Evolutionary conservation across 2,888 invertebrate species (phyloP), one percentile per base, ranked within the genome.

Genomic region (Aphelenchoides bicaudatus): DNA sequence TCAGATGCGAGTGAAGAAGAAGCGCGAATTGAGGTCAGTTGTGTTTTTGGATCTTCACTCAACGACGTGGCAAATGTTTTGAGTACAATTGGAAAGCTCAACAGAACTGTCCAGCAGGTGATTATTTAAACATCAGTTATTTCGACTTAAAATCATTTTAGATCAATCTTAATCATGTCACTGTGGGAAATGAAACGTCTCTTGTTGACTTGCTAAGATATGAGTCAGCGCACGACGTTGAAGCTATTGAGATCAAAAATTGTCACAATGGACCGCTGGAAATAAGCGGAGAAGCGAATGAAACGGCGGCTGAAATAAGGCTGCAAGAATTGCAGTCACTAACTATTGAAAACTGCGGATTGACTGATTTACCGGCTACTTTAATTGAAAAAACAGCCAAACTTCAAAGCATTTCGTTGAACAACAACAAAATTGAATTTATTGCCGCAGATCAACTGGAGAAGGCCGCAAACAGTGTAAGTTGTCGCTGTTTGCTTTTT

Each of bases 301-400:
- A 34, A 34, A 43, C 8, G 21, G 43, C 16, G 23, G 5, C 4
- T 38, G 39, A 25, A 27, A 39, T 48, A 13, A 39, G 39, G 27
- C 19, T 23, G 54, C 49, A 28, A 19, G 21, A 21, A n/a, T 10
- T 21, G 54, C 21, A 19, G 8, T 27, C 54, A 39, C 46, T 76
- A 8, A 72, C 68, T 10, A 66, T 76, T 39, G 69, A 72, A 28
- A 63, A 67, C 23, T 76, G 76, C 46, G 64, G 66, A 37, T 57
- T 76, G 34, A 53, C 56, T 19, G 23, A 48, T 37, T 48, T 71
- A 30, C 70, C 71, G 2, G 16, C 16, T 23, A 50, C 29, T 21
- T 37, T 70, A n/a, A 23, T 66, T 3, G 16, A 19, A 16, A 29
- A 50, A 16, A 16, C 52, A 3, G 28, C 56, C 28, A 37, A 13